phyloP scores from a whole-genome alignment of 2,113 vertebrate species.

The Rissa tridactyla region DNA sequence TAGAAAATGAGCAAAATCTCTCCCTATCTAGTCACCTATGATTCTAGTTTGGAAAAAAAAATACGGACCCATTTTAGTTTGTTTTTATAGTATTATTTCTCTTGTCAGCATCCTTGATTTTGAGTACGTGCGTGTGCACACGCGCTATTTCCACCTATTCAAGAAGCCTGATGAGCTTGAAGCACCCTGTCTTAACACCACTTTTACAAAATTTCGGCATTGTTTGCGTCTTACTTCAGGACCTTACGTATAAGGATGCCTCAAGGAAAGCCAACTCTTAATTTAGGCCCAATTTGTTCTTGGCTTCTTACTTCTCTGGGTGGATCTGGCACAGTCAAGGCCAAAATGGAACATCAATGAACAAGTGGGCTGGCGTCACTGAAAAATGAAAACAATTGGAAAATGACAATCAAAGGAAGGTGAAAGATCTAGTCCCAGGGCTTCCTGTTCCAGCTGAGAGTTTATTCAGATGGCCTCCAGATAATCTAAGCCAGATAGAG shows the following conservation, averaged over 20 bases:
- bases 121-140: background rate
- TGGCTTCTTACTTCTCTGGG: conserved; percentile 26
- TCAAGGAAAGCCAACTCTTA: background rate
- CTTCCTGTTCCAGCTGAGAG: conserved; percentile 71
- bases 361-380: conserved; percentile 38
- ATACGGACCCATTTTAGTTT: background rate
- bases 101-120: background rate
- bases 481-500: conserved; percentile 33
- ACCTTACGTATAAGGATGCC: background rate
- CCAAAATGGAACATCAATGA: conserved; percentile 33
- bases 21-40: background rate
- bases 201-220: background rate
- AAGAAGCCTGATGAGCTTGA: background rate
- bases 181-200: background rate
- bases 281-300: background rate
- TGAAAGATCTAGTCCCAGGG: conserved; percentile 73
- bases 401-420: conserved; percentile 80
- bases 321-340: background rate
- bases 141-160: background rate
- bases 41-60: background rate
- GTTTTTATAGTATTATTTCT: background rate
- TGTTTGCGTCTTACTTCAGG: background rate
- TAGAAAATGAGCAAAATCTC: background rate
- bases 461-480: conserved; percentile 66
- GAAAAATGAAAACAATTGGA: conserved; percentile 56